Conservation (phyloP, 1,140 invertebrate genomes). For the Leptestheria dahalacensis region DNA sequence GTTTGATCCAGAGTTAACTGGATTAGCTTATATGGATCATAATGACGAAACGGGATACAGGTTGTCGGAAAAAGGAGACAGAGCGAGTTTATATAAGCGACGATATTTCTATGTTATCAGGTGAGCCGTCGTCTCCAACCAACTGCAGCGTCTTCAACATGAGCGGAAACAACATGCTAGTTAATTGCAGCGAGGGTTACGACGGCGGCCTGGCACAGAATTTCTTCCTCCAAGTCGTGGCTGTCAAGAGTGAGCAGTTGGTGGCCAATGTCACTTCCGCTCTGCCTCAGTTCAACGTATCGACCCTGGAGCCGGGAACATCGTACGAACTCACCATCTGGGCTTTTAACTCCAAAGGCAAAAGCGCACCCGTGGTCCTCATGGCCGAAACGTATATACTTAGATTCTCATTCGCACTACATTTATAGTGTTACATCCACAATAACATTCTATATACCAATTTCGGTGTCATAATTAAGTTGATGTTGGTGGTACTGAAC, state of each 20-base stretch:
- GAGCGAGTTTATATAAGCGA: background rate
- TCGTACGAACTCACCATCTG: constrained; percentile 61
- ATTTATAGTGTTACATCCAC: no score
- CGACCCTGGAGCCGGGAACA: constrained; percentile 34
- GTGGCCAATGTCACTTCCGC: constrained; percentile 44
- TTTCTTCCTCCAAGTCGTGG: constrained; percentile 64
- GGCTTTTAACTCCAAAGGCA: constrained; percentile 71
- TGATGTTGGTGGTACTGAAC: no score
- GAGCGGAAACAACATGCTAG: constrained; percentile 48
- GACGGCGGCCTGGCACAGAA: constrained; percentile 69
- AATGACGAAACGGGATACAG: no score
- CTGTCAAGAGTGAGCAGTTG: constrained; percentile 48
- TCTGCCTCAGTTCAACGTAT: constrained; percentile 36
- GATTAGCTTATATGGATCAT: no score
- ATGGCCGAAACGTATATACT: constrained; percentile 12
- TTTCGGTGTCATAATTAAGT: no score
- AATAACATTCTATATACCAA: no score
- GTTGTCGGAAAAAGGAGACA: no score
- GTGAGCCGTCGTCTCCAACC: constrained; percentile 57
- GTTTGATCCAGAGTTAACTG: background rate
- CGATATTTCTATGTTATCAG: constrained; percentile 27
- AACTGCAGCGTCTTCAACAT: constrained; percentile 66
- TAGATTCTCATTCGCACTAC: background rate
- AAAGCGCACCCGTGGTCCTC: constrained; percentile 58
- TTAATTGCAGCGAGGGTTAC: constrained; percentile 58